phyloP scores from a whole-genome alignment of 2,888 invertebrate species.

The Allophyes oxyacanthae region DNA sequence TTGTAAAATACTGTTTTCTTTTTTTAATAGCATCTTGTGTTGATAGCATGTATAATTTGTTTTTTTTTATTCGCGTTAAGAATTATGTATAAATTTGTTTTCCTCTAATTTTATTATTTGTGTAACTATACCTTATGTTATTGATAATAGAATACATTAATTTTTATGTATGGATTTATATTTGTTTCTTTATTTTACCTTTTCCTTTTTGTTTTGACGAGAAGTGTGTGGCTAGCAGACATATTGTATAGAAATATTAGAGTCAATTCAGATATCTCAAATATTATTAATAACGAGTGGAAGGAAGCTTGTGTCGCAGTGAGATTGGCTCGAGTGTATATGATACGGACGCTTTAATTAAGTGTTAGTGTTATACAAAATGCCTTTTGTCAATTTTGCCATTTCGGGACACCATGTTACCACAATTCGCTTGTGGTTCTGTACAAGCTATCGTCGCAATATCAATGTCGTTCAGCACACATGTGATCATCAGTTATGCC shows the following conservation, averaged over 20 bases:
- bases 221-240: slow-evolving; percentile 32
- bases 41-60: slow-evolving; percentile 87
- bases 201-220: slow-evolving; percentile 61
- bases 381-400: slow-evolving; percentile 62
- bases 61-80: slow-evolving; percentile 86
- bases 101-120: slow-evolving; percentile 88
- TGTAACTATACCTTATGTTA: slow-evolving; percentile 89
- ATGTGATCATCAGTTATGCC: slow-evolving; percentile 57
- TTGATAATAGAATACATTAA: slow-evolving; percentile 89
- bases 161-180: slow-evolving; percentile 86
- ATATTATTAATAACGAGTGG: slow-evolving; percentile 20
- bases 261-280: slow-evolving; percentile 52
- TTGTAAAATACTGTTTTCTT: slow-evolving; percentile 86
- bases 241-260: slow-evolving; percentile 11
- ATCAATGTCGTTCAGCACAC: slow-evolving; percentile 35
- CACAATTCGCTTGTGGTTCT: slow-evolving; percentile 13
- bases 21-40: slow-evolving; percentile 83
- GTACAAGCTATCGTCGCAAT: slow-evolving; percentile 40
- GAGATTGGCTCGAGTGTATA: slow-evolving; percentile 34
- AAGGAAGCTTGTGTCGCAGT: slow-evolving; percentile 29
- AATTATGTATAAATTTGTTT: slow-evolving; percentile 89
- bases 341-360: slow-evolving; percentile 58
- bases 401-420: slow-evolving; percentile 29
- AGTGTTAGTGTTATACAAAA: slow-evolving; percentile 60
- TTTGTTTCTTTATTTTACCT: slow-evolving; percentile 80